Percentiles rank a stretch among this genome's conserved stretches.
Evolutionary conservation across 2,113 vertebrate species (phyloP).

Genomic region (Athene cunicularia): DNA sequence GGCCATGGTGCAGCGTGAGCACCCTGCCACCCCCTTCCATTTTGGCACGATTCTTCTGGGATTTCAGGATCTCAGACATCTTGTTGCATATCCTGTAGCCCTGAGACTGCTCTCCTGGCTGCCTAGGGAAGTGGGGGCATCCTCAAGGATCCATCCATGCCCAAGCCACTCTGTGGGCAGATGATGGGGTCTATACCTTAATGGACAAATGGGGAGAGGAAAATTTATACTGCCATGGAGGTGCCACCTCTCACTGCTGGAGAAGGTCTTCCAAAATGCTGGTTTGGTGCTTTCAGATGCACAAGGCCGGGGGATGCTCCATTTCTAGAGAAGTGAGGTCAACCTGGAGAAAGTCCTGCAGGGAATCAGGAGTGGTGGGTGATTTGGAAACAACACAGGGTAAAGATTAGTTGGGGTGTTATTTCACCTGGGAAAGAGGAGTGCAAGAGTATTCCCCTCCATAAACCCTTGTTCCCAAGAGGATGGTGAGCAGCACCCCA

Average conservation of each 20-base stretch:
- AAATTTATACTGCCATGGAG: not conserved
- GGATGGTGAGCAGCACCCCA: not conserved
- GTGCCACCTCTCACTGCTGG: not conserved
- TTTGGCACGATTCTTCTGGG: constrained; percentile 46
- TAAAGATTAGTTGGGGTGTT: fast-evolving
- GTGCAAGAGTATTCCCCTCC: not conserved
- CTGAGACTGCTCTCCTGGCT: not conserved
- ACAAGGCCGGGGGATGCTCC: fast-evolving
- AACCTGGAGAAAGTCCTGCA: not conserved
- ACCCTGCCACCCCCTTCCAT: not conserved
- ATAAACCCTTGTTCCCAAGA: not conserved
- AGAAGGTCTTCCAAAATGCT: not conserved
- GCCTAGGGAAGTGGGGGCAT: not conserved
- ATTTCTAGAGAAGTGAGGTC: not conserved
- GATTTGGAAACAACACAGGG: not conserved
- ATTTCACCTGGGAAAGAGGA: not conserved
- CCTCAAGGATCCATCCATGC: too few relatives aligned
- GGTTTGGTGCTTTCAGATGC: not conserved
- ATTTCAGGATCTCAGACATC: constrained; percentile 16
- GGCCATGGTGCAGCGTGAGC: not conserved
- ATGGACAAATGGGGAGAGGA: not conserved
- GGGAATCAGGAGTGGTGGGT: not conserved
- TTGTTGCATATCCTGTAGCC: fast-evolving
- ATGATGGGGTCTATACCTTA: not conserved
- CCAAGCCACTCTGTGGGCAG: fast-evolving